Conservation (phyloP, 2,113 vertebrate genomes). For the Regulus satrapa region DNA sequence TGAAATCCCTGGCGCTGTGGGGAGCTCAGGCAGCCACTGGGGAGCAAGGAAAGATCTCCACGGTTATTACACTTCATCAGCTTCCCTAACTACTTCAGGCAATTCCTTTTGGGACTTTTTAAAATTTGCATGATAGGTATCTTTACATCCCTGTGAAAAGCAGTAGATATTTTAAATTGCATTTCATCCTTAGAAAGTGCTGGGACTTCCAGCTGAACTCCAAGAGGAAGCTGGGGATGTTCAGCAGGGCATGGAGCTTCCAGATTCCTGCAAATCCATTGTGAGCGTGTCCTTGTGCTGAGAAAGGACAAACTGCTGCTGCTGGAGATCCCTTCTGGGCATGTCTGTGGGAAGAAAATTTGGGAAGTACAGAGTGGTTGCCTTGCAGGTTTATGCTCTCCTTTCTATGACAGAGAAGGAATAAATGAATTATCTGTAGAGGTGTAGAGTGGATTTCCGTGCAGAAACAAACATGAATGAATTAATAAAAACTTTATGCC, state of each 20-base stretch:
- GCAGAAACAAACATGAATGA: neutral
- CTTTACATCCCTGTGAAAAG: slow-evolving; percentile 14
- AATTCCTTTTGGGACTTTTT: neutral
- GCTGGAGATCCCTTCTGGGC: neutral
- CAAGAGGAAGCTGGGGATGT: neutral
- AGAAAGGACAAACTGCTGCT: neutral
- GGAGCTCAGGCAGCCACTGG: neutral
- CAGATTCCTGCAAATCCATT: rapidly evolving
- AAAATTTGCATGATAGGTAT: slow-evolving; percentile 29
- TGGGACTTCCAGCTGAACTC: neutral
- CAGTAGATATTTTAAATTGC: neutral
- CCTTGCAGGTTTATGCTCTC: neutral
- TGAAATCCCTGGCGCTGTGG: neutral
- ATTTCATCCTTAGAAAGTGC: neutral
- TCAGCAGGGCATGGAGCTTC: neutral
- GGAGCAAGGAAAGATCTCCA: neutral
- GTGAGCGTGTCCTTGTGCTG: neutral
- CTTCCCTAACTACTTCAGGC: slow-evolving; percentile 1
- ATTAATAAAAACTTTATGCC: neutral
- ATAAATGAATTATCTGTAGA: neutral
- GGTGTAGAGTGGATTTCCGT: neutral
- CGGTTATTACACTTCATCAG: neutral
- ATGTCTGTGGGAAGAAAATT: neutral
- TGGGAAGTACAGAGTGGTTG: neutral
- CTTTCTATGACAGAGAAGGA: neutral